phyloP scores from a whole-genome alignment of 2,888 invertebrate species.

The Phragmatobia fuliginosa region DNA sequence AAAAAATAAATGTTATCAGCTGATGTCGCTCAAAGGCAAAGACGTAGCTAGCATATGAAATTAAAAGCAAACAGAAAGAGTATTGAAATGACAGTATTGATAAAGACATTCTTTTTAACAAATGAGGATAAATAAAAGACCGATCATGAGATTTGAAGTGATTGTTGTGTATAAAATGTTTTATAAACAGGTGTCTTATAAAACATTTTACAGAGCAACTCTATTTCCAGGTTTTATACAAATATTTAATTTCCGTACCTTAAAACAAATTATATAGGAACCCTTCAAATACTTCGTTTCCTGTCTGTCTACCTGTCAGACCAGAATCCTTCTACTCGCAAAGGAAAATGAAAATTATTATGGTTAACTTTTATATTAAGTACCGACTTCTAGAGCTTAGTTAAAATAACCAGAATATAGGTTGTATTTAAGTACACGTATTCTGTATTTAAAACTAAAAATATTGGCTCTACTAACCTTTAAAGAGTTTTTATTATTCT shows the following conservation, averaged over 20 bases:
- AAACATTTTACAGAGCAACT: background rate
- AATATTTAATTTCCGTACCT: background rate
- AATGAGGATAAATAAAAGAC: no score
- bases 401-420: no score
- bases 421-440: no score
- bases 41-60: background rate
- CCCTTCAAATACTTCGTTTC: background rate
- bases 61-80: background rate
- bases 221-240: background rate
- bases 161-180: no score
- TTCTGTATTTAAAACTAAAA: no score
- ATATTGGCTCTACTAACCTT: no score
- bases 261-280: background rate
- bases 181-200: no score
- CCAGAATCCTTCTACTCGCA: background rate
- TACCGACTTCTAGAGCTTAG: no score
- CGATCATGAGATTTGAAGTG: no score
- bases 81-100: background rate
- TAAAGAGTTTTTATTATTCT: no score
- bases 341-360: background rate
- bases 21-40: no score
- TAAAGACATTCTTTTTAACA: no score
- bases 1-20: background rate
- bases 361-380: fast-evolving
- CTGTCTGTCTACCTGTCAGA: background rate